Conservation (phyloP, 2,888 invertebrate genomes). For the Mythimna impura region DNA sequence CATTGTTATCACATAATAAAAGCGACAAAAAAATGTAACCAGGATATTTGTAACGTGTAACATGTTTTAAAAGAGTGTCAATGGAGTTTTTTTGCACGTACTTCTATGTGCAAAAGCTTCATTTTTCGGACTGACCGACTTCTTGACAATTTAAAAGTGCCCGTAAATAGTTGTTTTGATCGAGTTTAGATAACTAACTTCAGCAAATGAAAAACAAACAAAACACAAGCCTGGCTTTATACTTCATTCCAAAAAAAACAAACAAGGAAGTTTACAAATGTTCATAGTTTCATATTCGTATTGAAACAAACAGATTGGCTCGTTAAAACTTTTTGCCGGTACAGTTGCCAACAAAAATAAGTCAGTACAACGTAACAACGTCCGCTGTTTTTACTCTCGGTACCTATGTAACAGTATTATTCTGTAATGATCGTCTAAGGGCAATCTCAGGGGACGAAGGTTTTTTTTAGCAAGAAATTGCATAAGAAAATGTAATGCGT, state of each 20-base stretch:
- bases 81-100: no score
- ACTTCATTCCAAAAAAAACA: neutral
- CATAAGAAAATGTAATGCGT: conserved; percentile 54
- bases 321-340: conserved; percentile 61
- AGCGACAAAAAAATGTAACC: no score
- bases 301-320: conserved; percentile 59
- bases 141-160: no score
- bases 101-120: no score
- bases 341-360: conserved; percentile 54
- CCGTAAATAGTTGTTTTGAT: neutral
- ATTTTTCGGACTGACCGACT: no score
- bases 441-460: conserved; percentile 44
- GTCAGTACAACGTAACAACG: conserved; percentile 43
- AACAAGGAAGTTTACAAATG: conserved; percentile 23
- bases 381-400: conserved; percentile 51
- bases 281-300: conserved; percentile 40
- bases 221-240: neutral
- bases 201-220: conserved; percentile 13
- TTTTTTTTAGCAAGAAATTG: conserved; percentile 44
- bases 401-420: conserved; percentile 55
- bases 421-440: conserved; percentile 54
- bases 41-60: no score
- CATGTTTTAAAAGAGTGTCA: no score
- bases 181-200: neutral
- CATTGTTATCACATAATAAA: no score